phyloP scores from a whole-genome alignment of 2,888 invertebrate species.

The Hydraecia micacea region DNA sequence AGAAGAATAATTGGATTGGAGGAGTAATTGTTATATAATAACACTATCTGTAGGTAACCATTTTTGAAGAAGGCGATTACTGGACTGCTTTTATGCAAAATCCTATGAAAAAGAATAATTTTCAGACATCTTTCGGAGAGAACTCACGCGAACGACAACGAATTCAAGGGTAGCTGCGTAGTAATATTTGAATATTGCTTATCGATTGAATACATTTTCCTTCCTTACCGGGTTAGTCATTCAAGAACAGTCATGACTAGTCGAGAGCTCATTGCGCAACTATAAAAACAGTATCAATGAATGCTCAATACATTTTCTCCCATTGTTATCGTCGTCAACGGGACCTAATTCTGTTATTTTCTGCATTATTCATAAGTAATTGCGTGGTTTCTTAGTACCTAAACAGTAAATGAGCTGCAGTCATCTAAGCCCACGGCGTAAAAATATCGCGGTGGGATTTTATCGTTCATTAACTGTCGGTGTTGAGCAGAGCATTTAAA shows the following conservation, averaged over 20 bases:
- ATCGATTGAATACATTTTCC: conserved; percentile 6
- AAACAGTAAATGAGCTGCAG: not conserved
- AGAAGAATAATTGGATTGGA: not conserved
- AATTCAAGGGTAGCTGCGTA: conserved; percentile 11
- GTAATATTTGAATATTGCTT: conserved; percentile 21
- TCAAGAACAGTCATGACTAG: conserved; percentile 19
- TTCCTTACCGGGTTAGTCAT: conserved; percentile 16
- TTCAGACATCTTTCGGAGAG: not conserved
- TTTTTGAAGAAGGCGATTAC: not conserved
- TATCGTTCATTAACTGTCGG: not conserved
- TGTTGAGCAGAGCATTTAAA: not conserved
- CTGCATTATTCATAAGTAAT: conserved; percentile 22
- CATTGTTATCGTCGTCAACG: conserved; percentile 50
- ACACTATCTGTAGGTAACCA: not conserved
- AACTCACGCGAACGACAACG: not conserved
- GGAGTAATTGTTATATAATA: no score
- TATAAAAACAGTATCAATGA: conserved; percentile 61
- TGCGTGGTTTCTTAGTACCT: not conserved
- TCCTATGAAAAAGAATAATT: not conserved
- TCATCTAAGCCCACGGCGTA: not conserved
- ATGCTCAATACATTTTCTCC: conserved; percentile 53
- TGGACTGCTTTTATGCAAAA: not conserved
- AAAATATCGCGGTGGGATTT: not conserved
- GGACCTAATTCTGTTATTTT: conserved; percentile 33
- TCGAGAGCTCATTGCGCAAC: conserved; percentile 32